Percentiles rank a stretch among this genome's conserved stretches.
phyloP scores from a whole-genome alignment of 2,113 vertebrate species.

The Psophia crepitans region DNA sequence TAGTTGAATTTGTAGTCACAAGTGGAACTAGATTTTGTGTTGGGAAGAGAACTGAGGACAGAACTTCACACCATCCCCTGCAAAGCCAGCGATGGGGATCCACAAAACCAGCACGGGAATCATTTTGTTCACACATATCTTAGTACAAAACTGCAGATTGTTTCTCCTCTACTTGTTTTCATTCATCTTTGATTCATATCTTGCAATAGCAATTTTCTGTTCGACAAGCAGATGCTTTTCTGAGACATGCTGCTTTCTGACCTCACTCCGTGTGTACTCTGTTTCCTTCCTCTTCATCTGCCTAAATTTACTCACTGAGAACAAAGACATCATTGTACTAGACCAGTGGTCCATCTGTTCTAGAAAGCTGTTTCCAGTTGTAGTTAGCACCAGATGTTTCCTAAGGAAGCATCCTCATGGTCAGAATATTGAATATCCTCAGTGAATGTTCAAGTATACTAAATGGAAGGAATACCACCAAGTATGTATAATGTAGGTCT shows the following conservation, averaged over 20 bases:
- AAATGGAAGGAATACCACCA: not conserved
- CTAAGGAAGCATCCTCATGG: slow-evolving; percentile 39
- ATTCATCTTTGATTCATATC: not conserved
- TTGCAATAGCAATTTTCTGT: not conserved
- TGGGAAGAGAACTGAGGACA: not conserved
- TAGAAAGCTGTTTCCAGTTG: not conserved
- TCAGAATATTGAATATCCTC: not conserved
- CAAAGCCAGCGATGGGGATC: not conserved
- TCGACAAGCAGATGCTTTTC: accelerated
- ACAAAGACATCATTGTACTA: slow-evolving; percentile 37
- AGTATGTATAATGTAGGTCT: not conserved
- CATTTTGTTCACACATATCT: not conserved
- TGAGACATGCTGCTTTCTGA: not conserved
- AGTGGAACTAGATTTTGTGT: not conserved
- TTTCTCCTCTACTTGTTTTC: not conserved
- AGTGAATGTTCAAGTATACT: not conserved
- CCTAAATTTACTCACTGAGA: slow-evolving; percentile 28
- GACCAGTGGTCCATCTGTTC: slow-evolving; percentile 4
- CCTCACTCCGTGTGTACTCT: not conserved
- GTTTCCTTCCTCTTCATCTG: slow-evolving; percentile 35
- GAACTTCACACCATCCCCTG: not conserved
- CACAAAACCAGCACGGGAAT: not conserved
- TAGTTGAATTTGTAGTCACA: not conserved
- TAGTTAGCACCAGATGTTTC: slow-evolving; percentile 43
- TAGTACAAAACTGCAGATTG: not conserved